Evolutionary conservation across 2,888 invertebrate genomes (phyloP), one percentile per base, ranked within the genome.

Genomic region (Phlogophora meticulosa): DNA sequence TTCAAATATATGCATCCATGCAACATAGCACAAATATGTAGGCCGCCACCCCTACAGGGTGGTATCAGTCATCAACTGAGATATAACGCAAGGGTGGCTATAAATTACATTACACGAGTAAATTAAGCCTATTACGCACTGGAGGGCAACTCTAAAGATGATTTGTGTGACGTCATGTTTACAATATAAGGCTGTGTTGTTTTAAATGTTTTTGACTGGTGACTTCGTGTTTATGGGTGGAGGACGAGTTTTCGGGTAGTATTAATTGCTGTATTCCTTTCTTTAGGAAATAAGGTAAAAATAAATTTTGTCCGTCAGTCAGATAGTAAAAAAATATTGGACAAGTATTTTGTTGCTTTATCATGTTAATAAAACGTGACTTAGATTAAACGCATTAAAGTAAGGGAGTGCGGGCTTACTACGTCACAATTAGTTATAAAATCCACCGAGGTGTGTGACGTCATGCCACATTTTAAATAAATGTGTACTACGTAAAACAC

Each of bases 61-160:
- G 36, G 43, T 66, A 64, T 82, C 66, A 82, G 61, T 77, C 78
- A 65, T 72, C 75, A 69, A 72, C 72, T 67, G 62, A 72, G 69
- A 79, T 83, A 85, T 84, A 79, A 82, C 85, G 73, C 66, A 70
- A 75, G 61, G 65, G 68, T 55, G 62, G 63, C 78, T 72, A 86
- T 89, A 85, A 86, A 85, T 88, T 85, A 87, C 77, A 79, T 53
- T 62, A 68, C 76, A 76, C 59, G 72, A 85, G 82, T 85, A 80
- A 84, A 87, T 88, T 85, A 86, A 85, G 83, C 83, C 81, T 81
- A 86, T 88, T 86, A 86, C 82, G 45, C 56, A 79, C 40, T 74
- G 55, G 66, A 71, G 73, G 64, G 70, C 56, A 59, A 48, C 65
- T 76, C 57, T 74, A 59, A 72, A 67, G 58, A 80, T 81, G 80